Evolutionary conservation across 2,113 vertebrate genomes (phyloP), one percentile per base, ranked within the genome.

Genomic region (Blennius ocellaris): DNA sequence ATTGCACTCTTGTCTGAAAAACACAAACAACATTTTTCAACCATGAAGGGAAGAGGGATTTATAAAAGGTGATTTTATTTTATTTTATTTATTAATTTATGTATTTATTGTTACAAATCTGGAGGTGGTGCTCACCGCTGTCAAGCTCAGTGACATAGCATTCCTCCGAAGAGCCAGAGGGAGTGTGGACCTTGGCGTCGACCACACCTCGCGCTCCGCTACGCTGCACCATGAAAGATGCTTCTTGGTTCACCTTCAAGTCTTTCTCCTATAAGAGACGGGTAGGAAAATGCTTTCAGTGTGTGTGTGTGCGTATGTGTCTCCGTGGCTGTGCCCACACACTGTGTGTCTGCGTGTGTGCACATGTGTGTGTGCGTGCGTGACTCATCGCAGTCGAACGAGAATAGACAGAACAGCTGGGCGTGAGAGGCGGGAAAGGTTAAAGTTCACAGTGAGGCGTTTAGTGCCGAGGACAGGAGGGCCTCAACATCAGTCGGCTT

Each of bases 71-170:
- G 21, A 30, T 30, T 30, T 30, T n/a, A n/a, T n/a, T n/a, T n/a
- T n/a, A n/a, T n/a, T n/a, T n/a, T n/a, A n/a, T n/a, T n/a, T n/a
- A n/a, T n/a, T n/a, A n/a, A n/a, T n/a, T n/a, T n/a, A n/a, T n/a
- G n/a, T n/a, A n/a, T 30, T 30, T 30, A 2, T 30, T 30, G 21
- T 30, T 30, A 30, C 4, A 30, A 30, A 30, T 30, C 21, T 30
- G 21, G 4, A 30, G 12, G n/a, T 7, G 21, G 37, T 10, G 66
- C 94, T 69, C 86, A 98, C 97, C 97, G 3, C 93, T 95, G 87
- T 99, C 97, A 66, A 98, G 89, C 78, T 98, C 97, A 0, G 95
- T 96, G 65, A 98, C 94, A 0, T 97, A 98, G 77, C 97, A 99
- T 85, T 97, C 97, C 84, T 98, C 96, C 45, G 96, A 94, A 0